Base-by-base conservation (phyloP, 2,888 invertebrate genomes). In the Heliconius ismenius region DNA sequence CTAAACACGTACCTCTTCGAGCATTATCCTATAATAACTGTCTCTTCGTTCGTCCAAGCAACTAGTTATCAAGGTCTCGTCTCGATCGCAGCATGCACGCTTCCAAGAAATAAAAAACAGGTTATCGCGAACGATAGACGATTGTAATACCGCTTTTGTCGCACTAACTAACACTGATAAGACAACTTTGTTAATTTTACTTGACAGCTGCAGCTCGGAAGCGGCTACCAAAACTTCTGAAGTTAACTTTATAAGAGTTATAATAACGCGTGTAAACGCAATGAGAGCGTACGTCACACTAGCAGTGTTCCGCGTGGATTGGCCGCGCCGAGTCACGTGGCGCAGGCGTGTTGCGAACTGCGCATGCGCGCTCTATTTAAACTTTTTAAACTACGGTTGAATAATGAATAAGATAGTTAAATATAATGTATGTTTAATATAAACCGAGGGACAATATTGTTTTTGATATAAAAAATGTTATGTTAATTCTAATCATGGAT, bases 1-100 rank as follows among this genome's bases (percentile, higher is more conserved):
- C 89, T 92, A 92, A 89, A 91, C 89, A 94, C 94, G 92, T 94
- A 94, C 94, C 94, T 94, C 93, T 89, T 90, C 84, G 83, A 87
- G 90, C 92, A 92, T 93, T 92, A 93, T 94, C 93, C 93, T 91
- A 90, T 90, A 91, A 87, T 90, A 92, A 93, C 90, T 93, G 92
- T 93, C 91, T 84, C 90, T 89, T 88, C 91, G 89, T 87, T 92
- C 89, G 91, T 89, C 92, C 90, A 90, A 93, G 91, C 91, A 94
- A 94, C 94, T 89, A 94, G 92, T 93, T 94, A 93, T 94, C 94
- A 94, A 94, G 94, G 94, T 93, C 94, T 93, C 87, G 91, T 89
- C 91, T 90, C 91, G 88, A 88, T 87, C 89, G 87, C 88, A 88
- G 89, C 89, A 86, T 87, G 89, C 88, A 90, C 89, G 87, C 85